Percentiles rank a stretch among this genome's conserved stretches.
phyloP scores from a whole-genome alignment of 2,888 invertebrate species.

The Cacoxenus indagator region DNA sequence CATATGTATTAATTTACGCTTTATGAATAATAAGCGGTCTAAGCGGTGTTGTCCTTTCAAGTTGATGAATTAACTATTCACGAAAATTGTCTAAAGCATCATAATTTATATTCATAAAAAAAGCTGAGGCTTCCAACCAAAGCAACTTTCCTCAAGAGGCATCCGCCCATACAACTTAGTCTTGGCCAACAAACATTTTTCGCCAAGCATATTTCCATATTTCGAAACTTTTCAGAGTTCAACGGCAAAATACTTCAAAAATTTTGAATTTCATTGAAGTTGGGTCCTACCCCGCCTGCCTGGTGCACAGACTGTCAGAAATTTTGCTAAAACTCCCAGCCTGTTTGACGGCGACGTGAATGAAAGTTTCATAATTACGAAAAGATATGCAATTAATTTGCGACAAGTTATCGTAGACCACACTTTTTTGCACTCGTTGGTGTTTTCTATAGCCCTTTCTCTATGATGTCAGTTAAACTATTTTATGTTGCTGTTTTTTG shows the following conservation, averaged over 20 bases:
- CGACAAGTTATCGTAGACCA: constrained; percentile 53
- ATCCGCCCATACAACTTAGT: too few relatives aligned
- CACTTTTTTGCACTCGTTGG: constrained; percentile 14
- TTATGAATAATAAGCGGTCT: too few relatives aligned
- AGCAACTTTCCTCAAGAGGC: too few relatives aligned
- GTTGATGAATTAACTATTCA: too few relatives aligned
- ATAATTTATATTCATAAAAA: too few relatives aligned
- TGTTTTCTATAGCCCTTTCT: constrained; percentile 34
- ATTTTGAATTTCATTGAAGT: not conserved
- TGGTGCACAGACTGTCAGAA: constrained; percentile 31
- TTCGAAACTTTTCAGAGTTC: not conserved
- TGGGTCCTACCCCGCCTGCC: not conserved
- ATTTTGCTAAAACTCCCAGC: constrained; percentile 37
- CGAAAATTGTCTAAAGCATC: too few relatives aligned
- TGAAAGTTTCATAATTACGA: constrained; percentile 61
- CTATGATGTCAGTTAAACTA: not conserved
- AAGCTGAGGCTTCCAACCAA: too few relatives aligned
- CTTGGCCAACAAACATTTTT: too few relatives aligned
- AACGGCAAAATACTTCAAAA: not conserved
- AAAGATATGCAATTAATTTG: constrained; percentile 65
- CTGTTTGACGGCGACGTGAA: constrained; percentile 27
- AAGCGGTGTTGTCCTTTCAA: too few relatives aligned
- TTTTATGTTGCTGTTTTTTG: constrained; percentile 31
- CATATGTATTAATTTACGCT: too few relatives aligned
- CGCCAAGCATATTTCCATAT: not conserved